A percentile compares a stretch with the other conserved stretches of the same genome.
phyloP scores from a whole-genome alignment of 2,888 invertebrate species.

The Amaurobius ferox region DNA sequence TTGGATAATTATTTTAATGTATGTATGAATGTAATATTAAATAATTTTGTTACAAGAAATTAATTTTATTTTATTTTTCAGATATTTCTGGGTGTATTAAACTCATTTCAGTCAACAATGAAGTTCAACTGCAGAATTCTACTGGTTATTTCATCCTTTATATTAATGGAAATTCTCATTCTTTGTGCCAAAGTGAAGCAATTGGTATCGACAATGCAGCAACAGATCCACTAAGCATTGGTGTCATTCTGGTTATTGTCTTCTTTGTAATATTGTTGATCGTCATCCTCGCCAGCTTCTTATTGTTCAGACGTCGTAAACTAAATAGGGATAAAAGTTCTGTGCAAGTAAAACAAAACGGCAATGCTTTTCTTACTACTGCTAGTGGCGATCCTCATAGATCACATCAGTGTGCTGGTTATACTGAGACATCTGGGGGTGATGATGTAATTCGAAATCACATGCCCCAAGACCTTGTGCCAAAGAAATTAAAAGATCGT shows the following conservation, averaged over 20 bases:
- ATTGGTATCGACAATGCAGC: conserved; percentile 85
- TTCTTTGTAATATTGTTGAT: conserved; percentile 94
- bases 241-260: conserved; percentile 93
- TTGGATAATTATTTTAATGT: no score
- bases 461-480: conserved; percentile 89
- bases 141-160: conserved; percentile 81
- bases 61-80: conserved; percentile 52
- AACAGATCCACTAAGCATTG: conserved; percentile 92
- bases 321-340: conserved; percentile 82
- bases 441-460: conserved; percentile 82
- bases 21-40: no score
- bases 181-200: conserved; percentile 86
- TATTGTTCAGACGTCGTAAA: conserved; percentile 92
- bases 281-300: conserved; percentile 91
- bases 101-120: conserved; percentile 91
- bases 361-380: conserved; percentile 82
- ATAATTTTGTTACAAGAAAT: no score
- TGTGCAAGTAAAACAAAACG: conserved; percentile 76
- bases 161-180: conserved; percentile 83
- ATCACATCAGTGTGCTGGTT: conserved; percentile 67
- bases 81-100: conserved; percentile 89
- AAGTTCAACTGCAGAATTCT: conserved; percentile 92
- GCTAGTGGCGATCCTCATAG: conserved; percentile 62
- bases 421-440: conserved; percentile 73
- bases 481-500: conserved; percentile 87